Evolutionary conservation across 2,113 vertebrate genomes (phyloP), one percentile per base, ranked within the genome.

Genomic region (Rhinopithecus roxellana): DNA sequence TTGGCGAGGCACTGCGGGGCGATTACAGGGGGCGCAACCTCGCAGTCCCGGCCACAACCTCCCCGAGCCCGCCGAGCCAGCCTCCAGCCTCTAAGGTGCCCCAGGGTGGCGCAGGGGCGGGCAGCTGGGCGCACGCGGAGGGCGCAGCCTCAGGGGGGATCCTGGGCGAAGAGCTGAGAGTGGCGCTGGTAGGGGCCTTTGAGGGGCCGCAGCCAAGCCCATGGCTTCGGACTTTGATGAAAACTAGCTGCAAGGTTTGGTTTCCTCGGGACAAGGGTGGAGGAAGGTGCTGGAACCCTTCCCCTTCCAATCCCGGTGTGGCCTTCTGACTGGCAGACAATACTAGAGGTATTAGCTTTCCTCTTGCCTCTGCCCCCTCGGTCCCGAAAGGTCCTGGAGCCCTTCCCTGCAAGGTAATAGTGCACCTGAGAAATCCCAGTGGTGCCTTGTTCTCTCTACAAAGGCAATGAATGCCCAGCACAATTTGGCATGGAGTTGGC

Each of bases 21-120:
- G 13, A 13, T 48, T 32, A 20, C 10, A 4, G 27, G 7, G 32
- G 43, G 35, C 1, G 13, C 22, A 11, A 38, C 20, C 45, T 38
- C 14, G 13, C 3, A 3, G 4, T 1, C 22, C 32, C 2, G 8
- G 64, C 8, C 32, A 27, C 1, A 57, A 11, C 27, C 14, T 40
- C 11, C 52, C 20, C 11, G 5, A 6, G 18, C 79, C 11, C 12
- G n/a, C n/a, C 0, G 6, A 81, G 79, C n/a, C 55, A 3, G 23
- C 14, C 6, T 16, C n/a, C n/a, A 32, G 45, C 25, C 43, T 25
- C 25, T 4, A 27, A 77, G 43, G 77, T 50, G 77, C 77, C 3
- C 1, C 14, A 8, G 32, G 67, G 67, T 27, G 40, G 61, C 2
- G 0, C 61, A 59, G 57, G 57, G 57, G 57, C 22, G 0, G 57